Base-by-base conservation (phyloP, 2,797 vertebrate genomes). In the Caiman crocodilus region DNA sequence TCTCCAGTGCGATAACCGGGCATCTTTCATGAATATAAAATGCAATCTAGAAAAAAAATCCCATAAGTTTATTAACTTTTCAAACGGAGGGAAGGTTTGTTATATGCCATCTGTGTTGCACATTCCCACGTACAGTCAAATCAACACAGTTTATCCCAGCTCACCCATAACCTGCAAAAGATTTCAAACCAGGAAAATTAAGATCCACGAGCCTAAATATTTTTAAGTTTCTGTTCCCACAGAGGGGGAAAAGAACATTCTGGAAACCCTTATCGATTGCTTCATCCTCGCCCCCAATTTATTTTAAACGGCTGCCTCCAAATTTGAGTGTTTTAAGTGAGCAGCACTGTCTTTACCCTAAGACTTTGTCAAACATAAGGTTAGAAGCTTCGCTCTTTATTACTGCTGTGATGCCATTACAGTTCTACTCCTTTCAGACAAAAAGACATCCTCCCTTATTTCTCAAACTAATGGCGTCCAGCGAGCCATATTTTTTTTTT, bases 381-480 rank as follows among this genome's bases (percentile, higher is more conserved):
- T 75, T 65, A 95, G 76, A 60, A 28, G 25, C 56, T 65, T 30
- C 79, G 77, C 12, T 50, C 85, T 93, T 94, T 78, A 86, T 85
- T 87, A 91, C 32, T 84, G 71, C 69, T 65, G 23, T 63, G 75
- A 55, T 20, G 65, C 30, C 84, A 77, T 69, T 79, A 50, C 59
- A 57, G 76, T 78, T 88, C 76, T 64, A 64, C 9, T 85, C 56
- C 30, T 94, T 83, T 90, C 56, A 25, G 74, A 69, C 63, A 56
- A 83, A 94, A 91, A 90, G 58, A 87, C 20, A 84, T 69, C 77
- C 55, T 79, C 60, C 69, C 57, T 90, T 78, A 79, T 78, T 92
- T 92, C 92, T 95, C 87, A 87, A 92, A 82, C 59, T 86, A 86
- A 92, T 17, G 42, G 84, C 17, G 85, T 69, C 35, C 71, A 77